Conservation (phyloP, 2,888 invertebrate species). For the Oligia strigilis region DNA sequence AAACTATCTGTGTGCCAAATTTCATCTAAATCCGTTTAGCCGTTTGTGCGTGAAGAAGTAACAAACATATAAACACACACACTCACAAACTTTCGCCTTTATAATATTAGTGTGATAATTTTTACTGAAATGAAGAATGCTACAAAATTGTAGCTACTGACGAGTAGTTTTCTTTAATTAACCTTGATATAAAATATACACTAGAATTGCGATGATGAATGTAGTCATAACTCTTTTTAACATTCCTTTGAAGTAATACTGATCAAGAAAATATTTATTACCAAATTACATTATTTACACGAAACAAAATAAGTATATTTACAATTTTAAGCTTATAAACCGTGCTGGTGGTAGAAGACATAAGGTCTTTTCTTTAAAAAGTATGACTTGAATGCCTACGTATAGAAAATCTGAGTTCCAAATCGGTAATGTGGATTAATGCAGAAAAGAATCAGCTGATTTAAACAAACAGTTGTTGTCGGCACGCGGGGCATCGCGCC, state of each 20-base stretch:
- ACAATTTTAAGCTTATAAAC: too few relatives aligned
- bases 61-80: too few relatives aligned
- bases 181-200: background rate
- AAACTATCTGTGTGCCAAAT: too few relatives aligned
- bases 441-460: constrained; percentile 38
- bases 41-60: too few relatives aligned
- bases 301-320: background rate
- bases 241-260: background rate
- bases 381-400: too few relatives aligned
- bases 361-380: too few relatives aligned
- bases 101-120: background rate
- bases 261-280: background rate
- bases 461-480: constrained; percentile 30
- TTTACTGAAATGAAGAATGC: background rate
- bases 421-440: background rate
- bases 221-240: background rate
- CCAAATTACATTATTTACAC: too few relatives aligned
- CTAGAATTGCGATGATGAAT: background rate
- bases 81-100: too few relatives aligned
- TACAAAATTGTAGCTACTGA: background rate
- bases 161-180: background rate
- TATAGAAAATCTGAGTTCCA: too few relatives aligned
- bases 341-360: too few relatives aligned
- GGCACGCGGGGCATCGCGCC: constrained; percentile 7
- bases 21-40: too few relatives aligned